Evolutionary conservation across 2,888 invertebrate genomes (phyloP).

Genomic region (Pyrochroa serraticornis): DNA sequence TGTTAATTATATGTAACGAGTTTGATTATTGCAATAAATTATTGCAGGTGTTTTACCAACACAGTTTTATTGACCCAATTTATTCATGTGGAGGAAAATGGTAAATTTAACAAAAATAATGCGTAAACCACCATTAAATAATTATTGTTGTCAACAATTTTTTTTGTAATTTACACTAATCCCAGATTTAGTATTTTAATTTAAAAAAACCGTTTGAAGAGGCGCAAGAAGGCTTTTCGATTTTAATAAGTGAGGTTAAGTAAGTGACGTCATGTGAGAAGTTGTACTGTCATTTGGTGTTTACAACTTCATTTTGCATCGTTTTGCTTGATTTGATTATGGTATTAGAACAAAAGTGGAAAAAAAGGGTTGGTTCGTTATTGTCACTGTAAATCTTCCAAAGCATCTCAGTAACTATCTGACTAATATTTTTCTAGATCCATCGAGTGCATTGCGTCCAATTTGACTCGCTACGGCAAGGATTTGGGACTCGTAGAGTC

Average conservation of each 20-base stretch:
- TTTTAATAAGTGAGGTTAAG: background rate
- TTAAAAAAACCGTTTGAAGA: no score
- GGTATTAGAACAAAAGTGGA: background rate
- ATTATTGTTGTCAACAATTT: no score
- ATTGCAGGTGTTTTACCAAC: background rate
- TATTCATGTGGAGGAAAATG: background rate
- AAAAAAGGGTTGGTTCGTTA: slow-evolving; percentile 13
- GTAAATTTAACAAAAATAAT: no score
- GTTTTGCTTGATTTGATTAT: background rate
- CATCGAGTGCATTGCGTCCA: slow-evolving; percentile 40
- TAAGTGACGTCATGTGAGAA: background rate
- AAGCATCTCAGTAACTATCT: background rate
- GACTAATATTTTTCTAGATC: slow-evolving; percentile 30
- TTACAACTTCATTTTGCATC: background rate
- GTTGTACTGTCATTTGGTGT: background rate
- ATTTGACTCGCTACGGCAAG: slow-evolving; percentile 34
- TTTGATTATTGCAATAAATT: background rate
- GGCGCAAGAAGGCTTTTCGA: no score
- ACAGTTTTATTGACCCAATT: background rate
- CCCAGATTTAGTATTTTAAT: no score
- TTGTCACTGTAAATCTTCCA: slow-evolving; percentile 20
- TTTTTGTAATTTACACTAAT: no score
- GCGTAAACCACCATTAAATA: no score
- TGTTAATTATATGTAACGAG: slow-evolving; percentile 1
- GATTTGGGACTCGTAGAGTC: slow-evolving; percentile 29